Conservation (phyloP, 2,888 invertebrate species). For the Zelleria hepariella region DNA sequence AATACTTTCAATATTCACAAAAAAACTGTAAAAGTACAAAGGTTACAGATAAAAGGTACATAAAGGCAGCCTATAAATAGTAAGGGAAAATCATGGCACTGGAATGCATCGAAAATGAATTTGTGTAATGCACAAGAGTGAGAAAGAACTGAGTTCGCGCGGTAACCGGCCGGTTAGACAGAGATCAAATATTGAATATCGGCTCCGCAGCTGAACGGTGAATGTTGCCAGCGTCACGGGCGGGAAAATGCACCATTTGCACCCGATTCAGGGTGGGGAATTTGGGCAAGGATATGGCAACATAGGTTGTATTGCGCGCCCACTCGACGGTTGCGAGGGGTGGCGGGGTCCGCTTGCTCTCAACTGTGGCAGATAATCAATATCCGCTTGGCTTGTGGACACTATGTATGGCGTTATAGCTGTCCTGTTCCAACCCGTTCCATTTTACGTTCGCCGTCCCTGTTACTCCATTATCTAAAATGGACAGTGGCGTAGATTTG, state of each 20-base stretch:
- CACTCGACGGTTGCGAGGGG: constrained; percentile 25
- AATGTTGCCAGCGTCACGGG: constrained; percentile 24
- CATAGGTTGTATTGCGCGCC: constrained; percentile 37
- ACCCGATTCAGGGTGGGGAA: constrained; percentile 37
- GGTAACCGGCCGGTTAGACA: constrained; percentile 68
- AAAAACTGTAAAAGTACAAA: too few relatives aligned
- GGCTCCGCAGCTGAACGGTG: constrained; percentile 33
- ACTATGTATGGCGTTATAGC: constrained; percentile 69
- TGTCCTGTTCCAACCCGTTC: constrained; percentile 32
- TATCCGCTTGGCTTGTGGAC: constrained; percentile 74
- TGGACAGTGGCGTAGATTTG: constrained; percentile 72
- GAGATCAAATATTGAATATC: constrained; percentile 71
- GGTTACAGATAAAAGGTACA: too few relatives aligned
- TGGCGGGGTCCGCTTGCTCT: constrained; percentile 62
- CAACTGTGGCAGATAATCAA: constrained; percentile 74
- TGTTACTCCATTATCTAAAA: constrained; percentile 67
- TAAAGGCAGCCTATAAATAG: not conserved
- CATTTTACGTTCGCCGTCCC: constrained; percentile 30
- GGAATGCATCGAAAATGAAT: constrained; percentile 70
- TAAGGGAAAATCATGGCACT: constrained; percentile 66
- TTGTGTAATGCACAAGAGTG: constrained; percentile 61
- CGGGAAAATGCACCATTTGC: constrained; percentile 40
- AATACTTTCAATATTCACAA: too few relatives aligned
- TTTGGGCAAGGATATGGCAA: constrained; percentile 19
- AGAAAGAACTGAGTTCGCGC: constrained; percentile 50